Conservation (phyloP, 2,888 invertebrate species). For the Eremobia ochroleuca region DNA sequence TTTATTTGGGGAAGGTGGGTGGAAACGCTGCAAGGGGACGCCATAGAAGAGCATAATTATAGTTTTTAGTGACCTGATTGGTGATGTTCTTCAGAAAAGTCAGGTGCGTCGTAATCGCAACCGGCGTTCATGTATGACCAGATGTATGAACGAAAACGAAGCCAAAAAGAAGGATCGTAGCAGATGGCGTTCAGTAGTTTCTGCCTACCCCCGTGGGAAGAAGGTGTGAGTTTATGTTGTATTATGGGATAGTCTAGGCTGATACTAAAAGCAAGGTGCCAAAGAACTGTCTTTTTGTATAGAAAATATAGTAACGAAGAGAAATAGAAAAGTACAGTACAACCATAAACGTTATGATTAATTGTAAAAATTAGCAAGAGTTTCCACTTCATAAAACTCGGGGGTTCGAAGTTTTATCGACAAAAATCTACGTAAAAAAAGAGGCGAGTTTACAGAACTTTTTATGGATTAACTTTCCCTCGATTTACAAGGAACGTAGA, state of each 20-base stretch:
- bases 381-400: slow-evolving; percentile 64
- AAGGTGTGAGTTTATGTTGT: not conserved
- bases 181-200: too few relatives aligned
- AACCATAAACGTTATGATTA: slow-evolving; percentile 61
- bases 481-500: slow-evolving; percentile 20
- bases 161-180: too few relatives aligned
- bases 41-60: too few relatives aligned
- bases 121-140: too few relatives aligned
- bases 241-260: not conserved
- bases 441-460: slow-evolving; percentile 47
- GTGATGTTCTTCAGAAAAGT: too few relatives aligned
- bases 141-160: too few relatives aligned
- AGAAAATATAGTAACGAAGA: not conserved
- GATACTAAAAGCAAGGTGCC: not conserved
- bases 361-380: slow-evolving; percentile 58
- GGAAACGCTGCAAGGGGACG: too few relatives aligned
- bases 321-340: not conserved
- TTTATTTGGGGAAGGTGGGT: too few relatives aligned
- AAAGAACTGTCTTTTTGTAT: not conserved
- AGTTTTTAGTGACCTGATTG: too few relatives aligned
- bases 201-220: too few relatives aligned
- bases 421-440: slow-evolving; percentile 35
- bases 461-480: slow-evolving; percentile 55
- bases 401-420: slow-evolving; percentile 40
- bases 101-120: too few relatives aligned